Evolutionary conservation across 2,888 invertebrate genomes (phyloP).

Genomic region (Standfussiana lucernea): DNA sequence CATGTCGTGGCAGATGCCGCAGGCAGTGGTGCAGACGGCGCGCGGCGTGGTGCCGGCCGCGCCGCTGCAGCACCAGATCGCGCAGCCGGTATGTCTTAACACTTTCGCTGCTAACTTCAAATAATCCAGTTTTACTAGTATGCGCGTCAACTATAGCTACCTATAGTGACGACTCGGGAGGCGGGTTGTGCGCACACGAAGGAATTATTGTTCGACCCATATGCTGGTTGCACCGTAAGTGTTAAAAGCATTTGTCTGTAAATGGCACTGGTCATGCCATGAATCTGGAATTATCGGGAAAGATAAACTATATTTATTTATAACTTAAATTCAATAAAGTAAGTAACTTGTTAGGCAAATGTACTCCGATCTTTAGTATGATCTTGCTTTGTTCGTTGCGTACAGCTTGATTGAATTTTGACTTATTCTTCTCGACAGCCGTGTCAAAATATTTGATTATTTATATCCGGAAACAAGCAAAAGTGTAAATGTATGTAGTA

Average conservation of each 20-base stretch:
- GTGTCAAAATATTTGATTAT: neutral
- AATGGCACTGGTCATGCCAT: neutral
- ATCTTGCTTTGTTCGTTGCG: neutral
- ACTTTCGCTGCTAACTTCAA: too few relatives aligned
- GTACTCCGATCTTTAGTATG: neutral
- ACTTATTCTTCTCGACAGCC: neutral
- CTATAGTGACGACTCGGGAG: too few relatives aligned
- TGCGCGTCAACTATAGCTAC: too few relatives aligned
- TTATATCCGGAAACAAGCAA: too few relatives aligned
- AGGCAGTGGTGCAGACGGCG: constrained; percentile 69
- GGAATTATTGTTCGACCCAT: too few relatives aligned
- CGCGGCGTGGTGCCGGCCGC: constrained; percentile 67
- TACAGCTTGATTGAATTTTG: neutral
- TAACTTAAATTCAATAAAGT: neutral
- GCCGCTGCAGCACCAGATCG: constrained; percentile 71
- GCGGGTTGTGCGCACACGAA: too few relatives aligned
- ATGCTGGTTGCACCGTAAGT: too few relatives aligned
- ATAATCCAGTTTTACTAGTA: too few relatives aligned
- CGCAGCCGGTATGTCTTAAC: constrained; percentile 77
- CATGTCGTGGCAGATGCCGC: constrained; percentile 72
- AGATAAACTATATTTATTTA: too few relatives aligned
- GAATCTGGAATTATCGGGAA: too few relatives aligned
- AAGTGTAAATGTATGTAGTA: too few relatives aligned
- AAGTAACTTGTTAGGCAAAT: neutral
- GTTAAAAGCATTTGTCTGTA: neutral